phyloP scores from a whole-genome alignment of 2,113 vertebrate genomes.

The Atractosteus spatula region DNA sequence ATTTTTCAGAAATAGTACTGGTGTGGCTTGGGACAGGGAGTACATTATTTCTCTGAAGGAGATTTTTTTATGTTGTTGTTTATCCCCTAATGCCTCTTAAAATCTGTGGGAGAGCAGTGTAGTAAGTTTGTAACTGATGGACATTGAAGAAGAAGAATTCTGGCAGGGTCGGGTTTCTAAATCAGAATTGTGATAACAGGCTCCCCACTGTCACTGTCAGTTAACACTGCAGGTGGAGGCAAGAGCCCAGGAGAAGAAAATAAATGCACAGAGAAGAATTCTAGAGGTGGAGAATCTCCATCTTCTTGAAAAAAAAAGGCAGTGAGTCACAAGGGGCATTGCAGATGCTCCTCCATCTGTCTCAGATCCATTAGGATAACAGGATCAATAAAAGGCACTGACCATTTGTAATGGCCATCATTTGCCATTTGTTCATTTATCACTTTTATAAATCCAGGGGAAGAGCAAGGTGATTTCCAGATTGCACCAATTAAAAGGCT shows the following conservation, averaged over 20 bases:
- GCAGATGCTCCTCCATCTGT: slow-evolving; percentile 64
- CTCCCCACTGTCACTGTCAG: slow-evolving; percentile 40
- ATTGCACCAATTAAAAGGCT: background rate
- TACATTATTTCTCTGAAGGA: background rate
- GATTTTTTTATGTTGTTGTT: background rate
- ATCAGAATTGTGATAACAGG: slow-evolving; percentile 41
- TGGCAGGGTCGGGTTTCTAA: slow-evolving; percentile 48
- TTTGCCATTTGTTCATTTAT: slow-evolving; percentile 9
- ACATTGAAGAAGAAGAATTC: slow-evolving; percentile 24
- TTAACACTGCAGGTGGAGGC: slow-evolving; percentile 51
- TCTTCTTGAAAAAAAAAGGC: slow-evolving; percentile 30
- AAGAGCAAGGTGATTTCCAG: background rate
- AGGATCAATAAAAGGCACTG: slow-evolving; percentile 39
- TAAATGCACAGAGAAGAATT: slow-evolving; percentile 49
- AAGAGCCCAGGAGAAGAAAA: slow-evolving; percentile 49
- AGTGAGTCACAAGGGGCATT: slow-evolving; percentile 48
- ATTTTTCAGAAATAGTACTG: no score
- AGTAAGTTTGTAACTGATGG: slow-evolving; percentile 18
- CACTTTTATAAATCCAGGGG: background rate
- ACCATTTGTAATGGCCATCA: slow-evolving; percentile 1
- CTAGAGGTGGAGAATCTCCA: slow-evolving; percentile 26
- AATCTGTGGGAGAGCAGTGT: no score
- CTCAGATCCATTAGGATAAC: slow-evolving; percentile 33
- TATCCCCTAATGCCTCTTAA: no score
- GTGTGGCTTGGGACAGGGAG: no score